A percentile compares a stretch with the other conserved stretches of the same genome.
These are phyloP conservation scores for Holothuria glaberrima DNA, from an alignment of 35 echinoderm and acorn worm genomes.

Conservation along the genomic window DNA sequence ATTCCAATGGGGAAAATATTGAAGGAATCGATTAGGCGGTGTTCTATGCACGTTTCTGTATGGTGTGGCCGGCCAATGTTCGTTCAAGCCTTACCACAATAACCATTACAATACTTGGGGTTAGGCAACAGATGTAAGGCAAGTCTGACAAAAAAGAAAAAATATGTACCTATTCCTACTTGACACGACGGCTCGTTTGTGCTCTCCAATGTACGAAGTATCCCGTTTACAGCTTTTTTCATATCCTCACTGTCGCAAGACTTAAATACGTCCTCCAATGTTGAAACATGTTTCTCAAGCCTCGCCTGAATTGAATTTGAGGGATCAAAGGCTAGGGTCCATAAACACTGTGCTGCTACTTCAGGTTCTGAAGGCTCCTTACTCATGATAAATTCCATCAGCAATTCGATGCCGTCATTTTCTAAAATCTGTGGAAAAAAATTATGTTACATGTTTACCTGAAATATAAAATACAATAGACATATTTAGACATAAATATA, in stretches of 20 bases:
- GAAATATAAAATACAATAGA: too few relatives aligned
- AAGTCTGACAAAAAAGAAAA: too few relatives aligned
- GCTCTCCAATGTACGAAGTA: slow-evolving; percentile 9
- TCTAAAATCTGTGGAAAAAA: too few relatives aligned
- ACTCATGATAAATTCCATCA: slow-evolving; percentile 16
- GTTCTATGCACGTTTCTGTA: too few relatives aligned
- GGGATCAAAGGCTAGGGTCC: slow-evolving; percentile 18
- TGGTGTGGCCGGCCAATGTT: too few relatives aligned
- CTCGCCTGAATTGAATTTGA: background rate
- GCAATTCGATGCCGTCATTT: background rate
- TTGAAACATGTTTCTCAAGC: background rate
- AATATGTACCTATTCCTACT: background rate
- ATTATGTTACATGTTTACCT: too few relatives aligned
- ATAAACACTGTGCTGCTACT: slow-evolving; percentile 2
- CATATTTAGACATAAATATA: too few relatives aligned
- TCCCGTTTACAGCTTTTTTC: background rate
- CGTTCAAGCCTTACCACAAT: too few relatives aligned
- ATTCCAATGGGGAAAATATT: too few relatives aligned
- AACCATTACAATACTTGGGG: too few relatives aligned
- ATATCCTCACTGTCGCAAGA: background rate
- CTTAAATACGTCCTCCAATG: background rate
- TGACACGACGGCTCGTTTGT: background rate
- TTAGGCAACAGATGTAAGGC: too few relatives aligned
- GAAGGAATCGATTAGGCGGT: too few relatives aligned
- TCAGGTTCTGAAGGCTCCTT: background rate